Base-by-base conservation (phyloP, 2,888 invertebrate species). In the Gortyna flavago region DNA sequence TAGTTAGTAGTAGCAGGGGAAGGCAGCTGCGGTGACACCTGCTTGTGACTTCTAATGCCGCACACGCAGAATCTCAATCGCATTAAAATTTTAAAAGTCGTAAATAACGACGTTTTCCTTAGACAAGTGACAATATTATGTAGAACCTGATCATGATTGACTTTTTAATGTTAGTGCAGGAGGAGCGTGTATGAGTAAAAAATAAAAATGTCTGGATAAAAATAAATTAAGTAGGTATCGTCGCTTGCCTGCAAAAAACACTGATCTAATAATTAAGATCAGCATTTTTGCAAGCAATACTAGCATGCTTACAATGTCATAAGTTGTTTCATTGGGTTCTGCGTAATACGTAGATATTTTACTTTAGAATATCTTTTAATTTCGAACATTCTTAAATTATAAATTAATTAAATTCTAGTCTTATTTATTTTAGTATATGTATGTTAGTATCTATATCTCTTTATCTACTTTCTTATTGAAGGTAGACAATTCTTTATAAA, bases 21-120 rank as follows among this genome's bases (percentile, higher is more conserved):
- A 92, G 78, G 93, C 95, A 95, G 94, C 94, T 95, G 95, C 89
- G 64, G 71, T 66, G 80, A 80, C 95, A 95, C 94, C 95, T 95
- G 95, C 92, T 87, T 78, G 72, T 81, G 76, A 85, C 83, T 91
- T 92, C 92, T 92, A 92, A 92, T 91, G 92, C 90, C 89, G 86
- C 85, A 86, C 85, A 83, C 83, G 86, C 87, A 88, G 90, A 90
- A 89, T 91, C 91, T 88, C 88, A 87, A 85, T 86, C 75, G 75
- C 81, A 86, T 88, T 85, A 89, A 81, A 83, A 86, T 86, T 86
- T 83, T 80, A 83, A 84, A 79, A 79, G 75, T 75, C 75, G 51
- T 83, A 82, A 81, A 84, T 75, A 70, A 75, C 51, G 41, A 69
- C 67, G 75, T 83, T 84, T 79, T 77, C 76, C 79, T 62, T 79